Evolutionary conservation across 2,888 invertebrate genomes (phyloP), one percentile per base, ranked within the genome.

Genomic region (Prostheceraeus crozeri): DNA sequence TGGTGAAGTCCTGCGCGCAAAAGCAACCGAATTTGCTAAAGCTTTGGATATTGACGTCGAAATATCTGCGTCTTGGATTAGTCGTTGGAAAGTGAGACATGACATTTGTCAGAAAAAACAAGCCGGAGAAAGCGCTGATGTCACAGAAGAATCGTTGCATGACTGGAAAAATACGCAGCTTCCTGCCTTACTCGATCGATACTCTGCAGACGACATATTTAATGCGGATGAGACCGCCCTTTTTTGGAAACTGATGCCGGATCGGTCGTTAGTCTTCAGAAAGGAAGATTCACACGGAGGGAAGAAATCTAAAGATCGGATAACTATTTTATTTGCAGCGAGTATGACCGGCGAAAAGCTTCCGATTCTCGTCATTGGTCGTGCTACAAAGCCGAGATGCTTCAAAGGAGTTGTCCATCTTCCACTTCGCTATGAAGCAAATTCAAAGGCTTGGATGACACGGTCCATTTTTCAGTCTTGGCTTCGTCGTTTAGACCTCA

Each of bases 371-470:
- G 45, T 45, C 6, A 45, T 10, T 45, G 10, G 45, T 10, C 33
- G n/a, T 8, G 35, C n/a, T 14, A 31, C 30, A 6, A 54, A 54
- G 3, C 54, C 54, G 8, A 6, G 54, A 3, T 54, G 30, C 30
- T 54, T 54, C 30, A 54, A 54, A 54, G 54, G 54, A 30, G 14
- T 54, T n/a, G n/a, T n/a, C 16, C 16, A 51, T 23, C 27, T 51
- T n/a, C 52, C 52, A 6, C n/a, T 21, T 6, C 6, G 6, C 4
- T 51, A 51, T 30, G 6, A 51, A 21, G 52, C 16, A 21, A 51
- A 51, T 25, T n/a, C 6, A 27, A 27, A 21, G 23, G 52, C 27
- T 8, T 51, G 52, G 52, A 51, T 51, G 52, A 51, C 52, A n/a
- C n/a, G n/a, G n/a, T n/a, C n/a, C n/a, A n/a, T n/a, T n/a, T n/a